Evolutionary conservation across 2,113 vertebrate genomes (phyloP).

Genomic region (Cariama cristata): DNA sequence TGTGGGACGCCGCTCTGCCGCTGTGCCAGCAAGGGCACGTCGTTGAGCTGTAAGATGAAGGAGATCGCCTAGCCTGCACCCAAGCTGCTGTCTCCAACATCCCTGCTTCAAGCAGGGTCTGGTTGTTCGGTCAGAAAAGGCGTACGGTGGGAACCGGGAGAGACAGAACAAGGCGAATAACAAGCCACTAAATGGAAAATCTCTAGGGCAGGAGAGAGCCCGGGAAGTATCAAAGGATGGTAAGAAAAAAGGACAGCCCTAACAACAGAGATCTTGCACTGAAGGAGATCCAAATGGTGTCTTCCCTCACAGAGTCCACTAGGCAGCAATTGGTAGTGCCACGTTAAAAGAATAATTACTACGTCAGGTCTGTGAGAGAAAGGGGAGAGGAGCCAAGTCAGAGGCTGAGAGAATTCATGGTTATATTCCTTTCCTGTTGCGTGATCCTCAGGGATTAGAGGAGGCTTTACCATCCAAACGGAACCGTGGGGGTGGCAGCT

Average conservation of each 20-base stretch:
- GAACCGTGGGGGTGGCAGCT: background rate
- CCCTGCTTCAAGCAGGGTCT: background rate
- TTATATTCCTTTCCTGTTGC: background rate
- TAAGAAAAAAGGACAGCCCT: background rate
- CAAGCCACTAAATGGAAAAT: background rate
- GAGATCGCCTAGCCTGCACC: background rate
- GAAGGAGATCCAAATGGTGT: background rate
- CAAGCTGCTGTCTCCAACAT: background rate
- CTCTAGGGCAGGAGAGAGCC: background rate
- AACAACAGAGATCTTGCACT: background rate
- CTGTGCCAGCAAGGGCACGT: background rate
- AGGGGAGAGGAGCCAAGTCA: fast-evolving
- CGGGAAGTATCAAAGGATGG: background rate
- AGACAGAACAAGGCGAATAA: background rate
- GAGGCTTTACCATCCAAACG: background rate
- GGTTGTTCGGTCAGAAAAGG: background rate
- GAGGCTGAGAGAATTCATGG: background rate
- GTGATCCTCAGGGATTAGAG: background rate
- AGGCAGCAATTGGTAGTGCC: background rate
- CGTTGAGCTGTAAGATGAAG: background rate
- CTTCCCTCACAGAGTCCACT: background rate
- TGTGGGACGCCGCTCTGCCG: background rate
- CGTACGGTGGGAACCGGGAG: fast-evolving
- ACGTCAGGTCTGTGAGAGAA: background rate
- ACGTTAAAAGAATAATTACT: background rate